Evolutionary conservation across 2,113 vertebrate species (phyloP).

Genomic region (Ceyx margarethae): DNA sequence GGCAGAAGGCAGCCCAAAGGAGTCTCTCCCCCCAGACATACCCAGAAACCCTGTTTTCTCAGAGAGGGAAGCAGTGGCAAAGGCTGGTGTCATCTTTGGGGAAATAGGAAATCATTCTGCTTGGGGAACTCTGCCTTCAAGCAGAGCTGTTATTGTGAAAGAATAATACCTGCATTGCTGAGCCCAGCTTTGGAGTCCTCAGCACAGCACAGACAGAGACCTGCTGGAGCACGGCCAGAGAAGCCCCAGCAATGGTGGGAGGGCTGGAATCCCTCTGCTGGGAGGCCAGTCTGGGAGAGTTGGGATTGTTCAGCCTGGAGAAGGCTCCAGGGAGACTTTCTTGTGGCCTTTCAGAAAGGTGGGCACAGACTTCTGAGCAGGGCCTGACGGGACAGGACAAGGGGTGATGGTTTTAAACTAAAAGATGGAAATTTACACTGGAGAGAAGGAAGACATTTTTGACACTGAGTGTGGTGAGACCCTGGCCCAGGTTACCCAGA

Average conservation of each 20-base stretch:
- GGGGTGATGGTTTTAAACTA: not conserved
- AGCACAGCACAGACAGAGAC: no score
- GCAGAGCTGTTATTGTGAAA: not conserved
- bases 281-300: no score
- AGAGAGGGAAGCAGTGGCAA: not conserved
- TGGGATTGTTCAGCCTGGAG: not conserved
- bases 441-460: not conserved
- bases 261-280: no score
- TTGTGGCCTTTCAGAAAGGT: not conserved
- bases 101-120: not conserved
- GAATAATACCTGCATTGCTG: not conserved
- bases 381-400: not conserved
- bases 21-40: not conserved
- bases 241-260: no score
- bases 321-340: not conserved
- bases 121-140: not conserved
- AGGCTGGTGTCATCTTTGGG: not conserved
- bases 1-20: not conserved
- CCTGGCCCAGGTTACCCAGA: not conserved
- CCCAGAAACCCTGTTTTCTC: not conserved
- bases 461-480: not conserved
- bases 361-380: no score
- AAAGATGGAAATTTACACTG: not conserved
- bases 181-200: no score
- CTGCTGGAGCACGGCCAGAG: no score